Conservation (phyloP, 2,797 vertebrate species). For the Tinamus major region DNA sequence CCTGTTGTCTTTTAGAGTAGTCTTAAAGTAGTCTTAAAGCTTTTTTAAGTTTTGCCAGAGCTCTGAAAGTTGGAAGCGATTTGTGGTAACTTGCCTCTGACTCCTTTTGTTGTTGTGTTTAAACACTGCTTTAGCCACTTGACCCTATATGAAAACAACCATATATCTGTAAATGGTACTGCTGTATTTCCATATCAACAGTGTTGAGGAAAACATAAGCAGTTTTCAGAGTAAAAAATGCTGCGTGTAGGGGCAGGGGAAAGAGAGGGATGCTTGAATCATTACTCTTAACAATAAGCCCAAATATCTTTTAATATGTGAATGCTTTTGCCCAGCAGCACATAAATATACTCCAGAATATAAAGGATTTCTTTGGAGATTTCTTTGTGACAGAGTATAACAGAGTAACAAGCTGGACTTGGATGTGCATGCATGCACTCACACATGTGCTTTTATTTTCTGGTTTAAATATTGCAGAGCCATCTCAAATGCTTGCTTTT, state of each 20-base stretch:
- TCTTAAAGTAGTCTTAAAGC: neutral
- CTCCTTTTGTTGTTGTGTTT: neutral
- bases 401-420: neutral
- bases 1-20: neutral
- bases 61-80: neutral
- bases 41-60: neutral
- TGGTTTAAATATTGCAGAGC: neutral
- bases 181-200: neutral
- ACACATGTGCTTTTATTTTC: neutral
- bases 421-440: neutral
- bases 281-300: neutral
- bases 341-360: neutral
- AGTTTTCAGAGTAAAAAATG: neutral
- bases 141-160: neutral
- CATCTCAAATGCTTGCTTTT: neutral
- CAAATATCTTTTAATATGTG: neutral
- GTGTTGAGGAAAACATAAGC: neutral
- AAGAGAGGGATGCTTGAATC: neutral
- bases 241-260: rapidly evolving
- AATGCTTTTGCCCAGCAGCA: neutral
- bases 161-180: neutral
- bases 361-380: neutral
- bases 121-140: neutral
- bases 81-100: neutral
- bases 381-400: neutral